phyloP scores from a whole-genome alignment of 2,888 invertebrate genomes.

The Drymonia ruficornis region DNA sequence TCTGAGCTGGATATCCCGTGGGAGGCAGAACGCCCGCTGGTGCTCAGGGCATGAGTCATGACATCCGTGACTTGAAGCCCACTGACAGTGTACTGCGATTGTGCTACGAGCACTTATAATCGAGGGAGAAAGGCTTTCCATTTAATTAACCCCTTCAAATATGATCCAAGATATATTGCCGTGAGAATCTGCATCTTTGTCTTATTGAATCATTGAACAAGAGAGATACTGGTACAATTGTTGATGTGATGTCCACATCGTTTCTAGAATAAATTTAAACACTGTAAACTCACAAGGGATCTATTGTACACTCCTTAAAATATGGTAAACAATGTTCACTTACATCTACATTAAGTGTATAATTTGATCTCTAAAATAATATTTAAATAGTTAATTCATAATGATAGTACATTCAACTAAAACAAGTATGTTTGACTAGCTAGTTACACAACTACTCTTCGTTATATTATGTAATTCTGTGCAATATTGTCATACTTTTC shows the following conservation, averaged over 20 bases:
- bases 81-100: not conserved
- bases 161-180: not conserved
- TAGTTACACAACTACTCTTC: conserved; percentile 30
- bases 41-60: not conserved
- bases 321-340: conserved; percentile 58
- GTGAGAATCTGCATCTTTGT: not conserved
- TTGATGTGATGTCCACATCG: too few species aligned
- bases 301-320: conserved; percentile 67
- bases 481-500: conserved; percentile 34
- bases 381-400: conserved; percentile 42
- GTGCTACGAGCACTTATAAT: not conserved
- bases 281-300: conserved; percentile 49
- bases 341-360: conserved; percentile 47
- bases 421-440: conserved; percentile 64
- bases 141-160: too few species aligned
- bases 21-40: not conserved
- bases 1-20: conserved; percentile 27
- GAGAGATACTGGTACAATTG: too few species aligned
- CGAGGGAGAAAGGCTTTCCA: too few species aligned
- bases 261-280: conserved; percentile 33
- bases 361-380: conserved; percentile 48
- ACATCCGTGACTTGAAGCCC: not conserved
- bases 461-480: conserved; percentile 10
- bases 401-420: conserved; percentile 43
- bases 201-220: too few species aligned